These are phyloP conservation scores for Sardina pilchardus DNA, from an alignment of 2,113 vertebrate species.

Conservation along the genomic window DNA sequence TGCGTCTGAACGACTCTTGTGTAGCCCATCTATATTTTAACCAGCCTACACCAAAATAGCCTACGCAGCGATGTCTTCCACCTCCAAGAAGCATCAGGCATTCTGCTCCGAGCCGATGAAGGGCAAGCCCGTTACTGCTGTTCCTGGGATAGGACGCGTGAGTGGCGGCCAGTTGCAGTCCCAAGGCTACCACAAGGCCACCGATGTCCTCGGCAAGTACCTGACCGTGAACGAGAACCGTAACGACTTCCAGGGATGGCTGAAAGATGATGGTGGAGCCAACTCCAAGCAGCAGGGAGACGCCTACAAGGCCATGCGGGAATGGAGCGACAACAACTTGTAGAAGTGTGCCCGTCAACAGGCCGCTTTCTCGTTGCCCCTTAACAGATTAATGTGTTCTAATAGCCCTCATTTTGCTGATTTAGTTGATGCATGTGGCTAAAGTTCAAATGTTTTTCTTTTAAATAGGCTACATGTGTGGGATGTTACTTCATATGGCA, in stretches of 20 bases:
- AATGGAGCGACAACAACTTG: conserved; percentile 13
- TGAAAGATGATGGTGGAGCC: neutral
- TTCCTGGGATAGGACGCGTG: neutral
- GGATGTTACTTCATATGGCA: too few relatives aligned
- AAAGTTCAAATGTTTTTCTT: too few relatives aligned
- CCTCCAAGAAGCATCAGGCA: neutral
- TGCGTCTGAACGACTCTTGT: neutral
- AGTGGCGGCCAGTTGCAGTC: neutral
- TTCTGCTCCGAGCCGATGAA: conserved; percentile 8
- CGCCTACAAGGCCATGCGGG: neutral
- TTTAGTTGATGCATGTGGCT: too few relatives aligned
- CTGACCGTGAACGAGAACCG: neutral
- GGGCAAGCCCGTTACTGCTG: neutral
- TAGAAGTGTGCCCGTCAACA: neutral
- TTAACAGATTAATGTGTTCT: neutral
- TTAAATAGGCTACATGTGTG: too few relatives aligned
- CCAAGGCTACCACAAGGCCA: neutral
- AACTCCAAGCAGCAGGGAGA: neutral
- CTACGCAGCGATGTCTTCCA: conserved; percentile 1
- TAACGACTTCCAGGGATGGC: conserved; percentile 1
- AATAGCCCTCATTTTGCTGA: too few relatives aligned
- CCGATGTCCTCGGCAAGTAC: neutral
- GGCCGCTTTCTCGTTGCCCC: neutral
- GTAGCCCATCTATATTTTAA: neutral
- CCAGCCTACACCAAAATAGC: neutral